Percentiles rank a stretch among this genome's conserved stretches.
Evolutionary conservation across 2,113 vertebrate species (phyloP).

Genomic region (Machaerirhynchus nigripectus): DNA sequence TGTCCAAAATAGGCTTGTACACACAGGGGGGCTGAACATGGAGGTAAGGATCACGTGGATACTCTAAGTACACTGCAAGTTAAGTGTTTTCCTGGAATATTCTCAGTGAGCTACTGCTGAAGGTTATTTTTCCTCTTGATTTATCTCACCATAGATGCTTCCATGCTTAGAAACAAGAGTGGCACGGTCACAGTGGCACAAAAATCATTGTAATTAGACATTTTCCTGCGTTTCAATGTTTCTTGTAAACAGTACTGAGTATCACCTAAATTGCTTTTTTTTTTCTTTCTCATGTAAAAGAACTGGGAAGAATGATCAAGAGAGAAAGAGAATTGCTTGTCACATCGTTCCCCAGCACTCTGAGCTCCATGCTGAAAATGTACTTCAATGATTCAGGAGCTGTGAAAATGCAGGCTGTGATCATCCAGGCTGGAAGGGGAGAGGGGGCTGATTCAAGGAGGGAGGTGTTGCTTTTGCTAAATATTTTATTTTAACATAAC

Average conservation of each 20-base stretch:
- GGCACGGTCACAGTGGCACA: fast-evolving
- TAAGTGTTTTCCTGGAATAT: neutral
- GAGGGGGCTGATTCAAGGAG: neutral
- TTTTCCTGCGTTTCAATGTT: neutral
- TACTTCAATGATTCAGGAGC: neutral
- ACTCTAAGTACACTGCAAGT: neutral
- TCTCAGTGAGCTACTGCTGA: neutral
- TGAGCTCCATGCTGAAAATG: neutral
- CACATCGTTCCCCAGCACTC: neutral
- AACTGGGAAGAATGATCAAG: neutral
- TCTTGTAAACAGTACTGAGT: neutral
- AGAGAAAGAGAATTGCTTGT: neutral
- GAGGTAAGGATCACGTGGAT: neutral
- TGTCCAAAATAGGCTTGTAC: neutral
- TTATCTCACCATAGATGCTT: neutral
- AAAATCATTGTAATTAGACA: neutral
- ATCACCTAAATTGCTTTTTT: neutral
- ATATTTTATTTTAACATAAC: constrained; percentile 11
- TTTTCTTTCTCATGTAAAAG: neutral
- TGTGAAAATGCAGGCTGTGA: constrained; percentile 14
- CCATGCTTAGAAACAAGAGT: neutral
- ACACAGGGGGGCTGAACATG: fast-evolving
- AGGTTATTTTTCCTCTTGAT: neutral
- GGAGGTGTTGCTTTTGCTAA: neutral
- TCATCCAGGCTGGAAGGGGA: neutral